phyloP scores from a whole-genome alignment of 2,888 invertebrate genomes.

The Neoascia interrupta region DNA sequence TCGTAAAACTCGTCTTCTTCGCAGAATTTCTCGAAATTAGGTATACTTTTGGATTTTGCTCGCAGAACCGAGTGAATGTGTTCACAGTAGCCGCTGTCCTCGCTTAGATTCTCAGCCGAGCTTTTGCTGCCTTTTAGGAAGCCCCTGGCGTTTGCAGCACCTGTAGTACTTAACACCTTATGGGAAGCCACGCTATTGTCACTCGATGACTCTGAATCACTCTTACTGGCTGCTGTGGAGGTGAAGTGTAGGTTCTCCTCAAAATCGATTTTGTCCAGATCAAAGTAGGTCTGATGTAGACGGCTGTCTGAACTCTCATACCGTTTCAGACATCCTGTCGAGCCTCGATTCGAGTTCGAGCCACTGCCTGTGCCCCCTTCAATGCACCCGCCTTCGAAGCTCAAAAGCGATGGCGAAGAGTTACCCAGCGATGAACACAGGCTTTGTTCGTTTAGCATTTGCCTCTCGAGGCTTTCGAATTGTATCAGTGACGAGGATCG shows the following conservation, averaged over 20 bases:
- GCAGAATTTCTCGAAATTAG: constrained; percentile 79
- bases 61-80: constrained; percentile 72
- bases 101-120: constrained; percentile 89
- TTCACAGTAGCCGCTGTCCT: constrained; percentile 89
- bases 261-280: constrained; percentile 78
- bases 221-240: constrained; percentile 46
- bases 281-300: constrained; percentile 78
- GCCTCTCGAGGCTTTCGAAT: constrained; percentile 90
- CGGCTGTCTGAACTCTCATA: constrained; percentile 77
- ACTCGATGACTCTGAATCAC: constrained; percentile 59
- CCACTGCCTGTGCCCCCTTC: constrained; percentile 70
- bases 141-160: constrained; percentile 25
- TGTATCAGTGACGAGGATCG: constrained; percentile 90
- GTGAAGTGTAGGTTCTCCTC: constrained; percentile 72
- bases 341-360: constrained; percentile 75
- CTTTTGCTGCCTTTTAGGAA: constrained; percentile 79
- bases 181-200: constrained; percentile 71
- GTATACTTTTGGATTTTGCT: constrained; percentile 80
- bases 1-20: constrained; percentile 76
- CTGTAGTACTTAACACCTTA: constrained; percentile 42
- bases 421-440: constrained; percentile 76
- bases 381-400: constrained; percentile 73
- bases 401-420: constrained; percentile 78
- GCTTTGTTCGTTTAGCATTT: constrained; percentile 81
- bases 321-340: constrained; percentile 75